phyloP scores from a whole-genome alignment of 2,888 invertebrate genomes.

The Rhopalosiphum nymphaeae region DNA sequence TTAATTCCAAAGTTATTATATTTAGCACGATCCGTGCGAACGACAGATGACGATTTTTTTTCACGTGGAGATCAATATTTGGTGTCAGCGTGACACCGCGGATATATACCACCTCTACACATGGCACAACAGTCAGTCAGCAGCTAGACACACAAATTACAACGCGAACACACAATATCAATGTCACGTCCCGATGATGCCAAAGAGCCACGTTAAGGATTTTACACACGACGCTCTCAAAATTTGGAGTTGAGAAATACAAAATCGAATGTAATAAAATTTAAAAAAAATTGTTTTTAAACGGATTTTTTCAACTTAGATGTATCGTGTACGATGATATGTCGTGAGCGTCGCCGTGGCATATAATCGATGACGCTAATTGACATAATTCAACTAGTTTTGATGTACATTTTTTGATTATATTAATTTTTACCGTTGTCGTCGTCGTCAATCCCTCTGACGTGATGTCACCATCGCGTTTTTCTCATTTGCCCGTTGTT shows the following conservation, averaged over 20 bases:
- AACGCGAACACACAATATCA: neutral
- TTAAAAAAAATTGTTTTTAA: neutral
- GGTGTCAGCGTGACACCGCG: neutral
- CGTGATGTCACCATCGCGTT: neutral
- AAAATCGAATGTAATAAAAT: neutral
- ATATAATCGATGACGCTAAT: neutral
- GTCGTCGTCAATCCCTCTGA: neutral
- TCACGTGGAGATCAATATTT: neutral
- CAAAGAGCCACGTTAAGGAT: neutral
- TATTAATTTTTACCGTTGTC: neutral
- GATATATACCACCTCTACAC: neutral
- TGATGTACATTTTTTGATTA: neutral
- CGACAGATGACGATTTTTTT: neutral
- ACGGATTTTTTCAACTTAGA: neutral
- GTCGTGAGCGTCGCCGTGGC: neutral
- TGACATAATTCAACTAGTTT: conserved; percentile 1
- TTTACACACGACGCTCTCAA: neutral
- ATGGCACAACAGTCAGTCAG: neutral
- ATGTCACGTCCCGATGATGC: neutral
- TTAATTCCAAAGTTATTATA: conserved; percentile 26
- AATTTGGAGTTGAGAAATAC: neutral
- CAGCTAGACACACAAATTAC: neutral
- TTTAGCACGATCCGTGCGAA: neutral
- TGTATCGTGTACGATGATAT: neutral
- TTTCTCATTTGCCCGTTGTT: neutral